phyloP scores from a whole-genome alignment of 2,888 invertebrate species.

The Napeogenes sylphis region DNA sequence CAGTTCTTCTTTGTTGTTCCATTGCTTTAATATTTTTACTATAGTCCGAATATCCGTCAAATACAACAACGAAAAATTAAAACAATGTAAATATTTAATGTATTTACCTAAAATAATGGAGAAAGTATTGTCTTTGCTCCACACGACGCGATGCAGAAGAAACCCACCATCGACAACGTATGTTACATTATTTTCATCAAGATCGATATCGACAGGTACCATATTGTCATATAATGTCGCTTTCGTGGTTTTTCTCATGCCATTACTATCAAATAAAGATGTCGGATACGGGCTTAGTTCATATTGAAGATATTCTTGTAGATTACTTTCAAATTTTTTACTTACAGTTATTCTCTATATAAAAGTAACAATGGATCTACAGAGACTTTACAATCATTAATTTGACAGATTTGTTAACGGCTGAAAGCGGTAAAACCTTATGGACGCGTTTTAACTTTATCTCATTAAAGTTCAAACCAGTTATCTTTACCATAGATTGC shows the following conservation, averaged over 20 bases:
- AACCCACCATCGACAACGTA: slow-evolving; percentile 33
- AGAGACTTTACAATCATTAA: slow-evolving; percentile 31
- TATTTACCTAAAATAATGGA: slow-evolving; percentile 33
- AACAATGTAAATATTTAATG: slow-evolving; percentile 33
- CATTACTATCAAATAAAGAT: slow-evolving; percentile 31
- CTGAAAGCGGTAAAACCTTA: slow-evolving; percentile 25
- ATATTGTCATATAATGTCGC: no score
- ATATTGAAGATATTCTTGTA: slow-evolving; percentile 34
- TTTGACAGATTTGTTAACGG: slow-evolving; percentile 29
- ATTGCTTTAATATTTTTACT: no score
- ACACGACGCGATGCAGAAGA: slow-evolving; percentile 43
- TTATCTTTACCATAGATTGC: slow-evolving; percentile 35
- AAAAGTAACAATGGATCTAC: slow-evolving; percentile 34
- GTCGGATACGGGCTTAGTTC: slow-evolving; percentile 35
- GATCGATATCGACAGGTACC: no score
- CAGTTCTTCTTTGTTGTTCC: no score
- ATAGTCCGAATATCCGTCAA: slow-evolving; percentile 26
- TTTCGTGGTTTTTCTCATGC: no score
- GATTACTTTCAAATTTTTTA: slow-evolving; percentile 33
- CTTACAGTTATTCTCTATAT: slow-evolving; percentile 23
- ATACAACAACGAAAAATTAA: slow-evolving; percentile 39
- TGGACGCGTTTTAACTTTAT: slow-evolving; percentile 39
- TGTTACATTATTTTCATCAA: no score
- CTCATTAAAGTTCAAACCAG: slow-evolving; percentile 33
- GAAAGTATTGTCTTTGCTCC: slow-evolving; percentile 37